These are phyloP conservation scores for Sanderia malayensis DNA, from an alignment of 30 jellyfish, hydroid and myxozoan species.

Conservation along the genomic window DNA sequence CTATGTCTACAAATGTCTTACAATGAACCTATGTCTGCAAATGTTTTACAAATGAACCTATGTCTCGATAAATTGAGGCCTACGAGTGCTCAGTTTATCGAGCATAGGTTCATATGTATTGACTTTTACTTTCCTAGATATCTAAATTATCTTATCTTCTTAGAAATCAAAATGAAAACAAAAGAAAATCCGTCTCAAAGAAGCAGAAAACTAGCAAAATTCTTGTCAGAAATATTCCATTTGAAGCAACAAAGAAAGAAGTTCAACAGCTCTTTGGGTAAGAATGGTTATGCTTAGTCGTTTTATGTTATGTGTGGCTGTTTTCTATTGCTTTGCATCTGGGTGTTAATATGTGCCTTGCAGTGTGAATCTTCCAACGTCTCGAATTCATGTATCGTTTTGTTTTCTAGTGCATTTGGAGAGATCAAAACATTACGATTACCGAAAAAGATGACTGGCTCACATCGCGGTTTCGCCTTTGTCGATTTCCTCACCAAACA, in stretches of 20 bases:
- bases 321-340: not conserved
- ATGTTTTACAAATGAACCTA: too few relatives aligned
- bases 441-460: conserved; percentile 67
- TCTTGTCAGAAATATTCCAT: conserved; percentile 94
- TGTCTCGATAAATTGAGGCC: too few relatives aligned
- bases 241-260: conserved; percentile 93
- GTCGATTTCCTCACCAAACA: conserved; percentile 91
- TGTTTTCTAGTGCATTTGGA: conserved; percentile 78
- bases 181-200: conserved; percentile 70
- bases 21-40: too few relatives aligned
- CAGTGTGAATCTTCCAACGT: too few relatives aligned
- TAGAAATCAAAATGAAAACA: conserved; percentile 49
- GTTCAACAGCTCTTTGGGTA: conserved; percentile 88
- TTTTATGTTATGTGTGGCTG: not conserved
- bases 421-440: conserved; percentile 85
- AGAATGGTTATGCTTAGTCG: conserved; percentile 2
- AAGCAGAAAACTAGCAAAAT: conserved; percentile 86
- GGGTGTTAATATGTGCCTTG: too few relatives aligned
- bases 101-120: too few relatives aligned
- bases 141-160: too few relatives aligned
- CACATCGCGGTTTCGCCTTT: conserved; percentile 98
- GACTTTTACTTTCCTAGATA: too few relatives aligned
- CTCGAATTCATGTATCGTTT: not conserved
- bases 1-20: too few relatives aligned
- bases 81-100: too few relatives aligned